Evolutionary conservation across 2,888 invertebrate genomes (phyloP).

Genomic region (Pachycephus smyrnensis): DNA sequence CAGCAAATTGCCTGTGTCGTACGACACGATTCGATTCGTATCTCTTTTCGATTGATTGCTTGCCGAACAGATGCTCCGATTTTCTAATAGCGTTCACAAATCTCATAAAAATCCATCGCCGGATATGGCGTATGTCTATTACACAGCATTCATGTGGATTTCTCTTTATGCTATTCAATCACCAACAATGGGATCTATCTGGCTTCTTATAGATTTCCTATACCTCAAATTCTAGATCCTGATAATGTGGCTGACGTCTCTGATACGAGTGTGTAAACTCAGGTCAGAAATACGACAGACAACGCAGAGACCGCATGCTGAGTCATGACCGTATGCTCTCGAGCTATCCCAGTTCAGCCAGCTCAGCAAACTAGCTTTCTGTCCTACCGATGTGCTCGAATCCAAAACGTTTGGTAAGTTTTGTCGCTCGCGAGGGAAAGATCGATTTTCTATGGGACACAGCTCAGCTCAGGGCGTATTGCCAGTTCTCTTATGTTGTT

Average conservation of each 20-base stretch:
- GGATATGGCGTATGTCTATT: not conserved
- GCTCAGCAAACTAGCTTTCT: constrained; percentile 36
- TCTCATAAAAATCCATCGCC: not conserved
- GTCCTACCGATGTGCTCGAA: constrained; percentile 17
- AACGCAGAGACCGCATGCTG: constrained; percentile 34
- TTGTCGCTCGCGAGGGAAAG: constrained; percentile 16
- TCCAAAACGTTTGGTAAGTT: constrained; percentile 18
- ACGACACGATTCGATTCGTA: constrained; percentile 1
- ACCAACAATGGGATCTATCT: not conserved
- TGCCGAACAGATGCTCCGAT: not conserved
- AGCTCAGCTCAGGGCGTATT: constrained; percentile 8
- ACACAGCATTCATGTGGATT: not conserved
- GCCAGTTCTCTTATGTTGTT: not conserved
- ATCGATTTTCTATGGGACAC: constrained; percentile 21
- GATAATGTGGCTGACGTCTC: not conserved
- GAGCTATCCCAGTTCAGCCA: constrained; percentile 32
- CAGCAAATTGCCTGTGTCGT: constrained; percentile 7
- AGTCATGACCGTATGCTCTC: constrained; percentile 35
- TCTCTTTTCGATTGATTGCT: constrained; percentile 5
- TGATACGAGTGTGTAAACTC: constrained; percentile 39
- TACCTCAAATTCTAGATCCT: not conserved
- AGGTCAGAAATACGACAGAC: constrained; percentile 43
- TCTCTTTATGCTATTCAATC: not conserved
- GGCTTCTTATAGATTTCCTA: not conserved
- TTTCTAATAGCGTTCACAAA: not conserved